phyloP scores from a whole-genome alignment of 1,140 invertebrate species.

The Megalonaias nervosa region DNA sequence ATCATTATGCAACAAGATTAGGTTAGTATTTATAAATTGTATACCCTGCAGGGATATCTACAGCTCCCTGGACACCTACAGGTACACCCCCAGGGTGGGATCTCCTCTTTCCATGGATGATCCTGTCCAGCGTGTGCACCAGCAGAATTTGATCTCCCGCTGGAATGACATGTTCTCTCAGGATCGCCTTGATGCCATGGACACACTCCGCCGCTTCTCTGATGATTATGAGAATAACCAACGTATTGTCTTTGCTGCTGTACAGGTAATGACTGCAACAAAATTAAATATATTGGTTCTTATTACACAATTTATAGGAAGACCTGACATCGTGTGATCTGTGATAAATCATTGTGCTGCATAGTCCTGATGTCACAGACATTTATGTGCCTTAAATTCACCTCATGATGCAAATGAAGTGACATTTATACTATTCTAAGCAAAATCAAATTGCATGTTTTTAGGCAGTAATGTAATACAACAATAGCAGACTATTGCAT shows the following conservation, averaged over 20 bases:
- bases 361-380: too few species aligned
- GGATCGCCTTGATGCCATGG: constrained; percentile 69
- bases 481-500: too few species aligned
- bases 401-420: too few species aligned
- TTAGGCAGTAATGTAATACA: too few species aligned
- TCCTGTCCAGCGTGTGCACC: constrained; percentile 65
- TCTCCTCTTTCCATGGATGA: constrained; percentile 66
- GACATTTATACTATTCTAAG: too few species aligned
- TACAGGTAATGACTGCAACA: constrained; percentile 55
- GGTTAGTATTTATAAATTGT: too few species aligned
- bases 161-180: constrained; percentile 70
- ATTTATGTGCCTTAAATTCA: too few species aligned
- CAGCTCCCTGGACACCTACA: constrained; percentile 45
- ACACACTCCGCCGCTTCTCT: constrained; percentile 64
- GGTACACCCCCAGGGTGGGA: constrained; percentile 55
- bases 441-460: too few species aligned
- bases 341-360: too few species aligned
- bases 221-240: constrained; percentile 71
- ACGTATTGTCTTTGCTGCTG: constrained; percentile 64
- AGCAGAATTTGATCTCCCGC: constrained; percentile 62
- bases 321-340: too few species aligned
- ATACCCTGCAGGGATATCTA: constrained; percentile 42
- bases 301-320: too few species aligned
- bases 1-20: too few species aligned
- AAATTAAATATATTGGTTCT: not conserved